These are phyloP conservation scores for Caenorhabditis tropicalis DNA, from an alignment of 1,140 invertebrate species.

Conservation along the genomic window DNA sequence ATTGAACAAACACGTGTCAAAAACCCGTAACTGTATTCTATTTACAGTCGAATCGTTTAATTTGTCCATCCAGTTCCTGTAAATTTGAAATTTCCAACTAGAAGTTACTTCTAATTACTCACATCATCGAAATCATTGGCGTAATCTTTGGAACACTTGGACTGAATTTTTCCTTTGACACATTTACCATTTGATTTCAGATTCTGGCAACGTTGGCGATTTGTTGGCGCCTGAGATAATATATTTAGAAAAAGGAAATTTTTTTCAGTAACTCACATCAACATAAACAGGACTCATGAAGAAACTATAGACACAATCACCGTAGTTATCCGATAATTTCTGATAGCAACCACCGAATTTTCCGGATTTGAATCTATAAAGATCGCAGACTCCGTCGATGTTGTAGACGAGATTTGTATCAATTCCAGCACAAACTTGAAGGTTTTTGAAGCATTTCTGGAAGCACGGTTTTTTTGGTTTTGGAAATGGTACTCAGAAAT, in stretches of 20 bases:
- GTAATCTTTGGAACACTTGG: background rate
- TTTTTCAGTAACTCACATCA: background rate
- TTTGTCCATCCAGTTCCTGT: background rate
- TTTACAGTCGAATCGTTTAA: background rate
- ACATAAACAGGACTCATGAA: slow-evolving; percentile 12
- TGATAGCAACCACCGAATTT: background rate
- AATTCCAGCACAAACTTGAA: background rate
- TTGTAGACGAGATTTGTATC: background rate
- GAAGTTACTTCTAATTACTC: background rate
- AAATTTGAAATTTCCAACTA: background rate
- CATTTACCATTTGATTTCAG: slow-evolving; percentile 22
- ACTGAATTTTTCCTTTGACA: background rate
- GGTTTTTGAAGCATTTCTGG: background rate
- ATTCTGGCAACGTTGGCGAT: background rate
- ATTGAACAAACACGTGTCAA: no score
- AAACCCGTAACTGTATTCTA: background rate
- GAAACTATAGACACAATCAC: background rate
- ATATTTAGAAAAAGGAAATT: background rate
- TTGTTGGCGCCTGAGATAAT: background rate
- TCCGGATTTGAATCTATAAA: background rate
- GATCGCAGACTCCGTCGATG: background rate
- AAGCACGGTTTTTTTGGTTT: background rate
- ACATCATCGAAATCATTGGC: slow-evolving; percentile 1
- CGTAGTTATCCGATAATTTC: background rate
- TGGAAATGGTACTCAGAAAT: no score